phyloP scores from a whole-genome alignment of 2,113 vertebrate genomes.

The Sebastes schlegelii region DNA sequence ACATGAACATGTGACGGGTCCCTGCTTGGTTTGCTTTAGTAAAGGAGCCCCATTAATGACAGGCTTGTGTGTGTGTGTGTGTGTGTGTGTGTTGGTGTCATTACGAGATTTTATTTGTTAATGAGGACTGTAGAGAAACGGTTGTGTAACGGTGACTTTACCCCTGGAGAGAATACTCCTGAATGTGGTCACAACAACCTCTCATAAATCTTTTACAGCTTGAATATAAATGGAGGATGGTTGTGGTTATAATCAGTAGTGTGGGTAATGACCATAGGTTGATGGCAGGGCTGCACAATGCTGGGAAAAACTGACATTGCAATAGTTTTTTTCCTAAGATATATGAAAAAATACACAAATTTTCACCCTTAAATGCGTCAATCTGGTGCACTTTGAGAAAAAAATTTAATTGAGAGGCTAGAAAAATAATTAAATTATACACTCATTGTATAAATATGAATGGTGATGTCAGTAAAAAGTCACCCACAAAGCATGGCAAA shows the following conservation, averaged over 20 bases:
- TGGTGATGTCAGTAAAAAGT: too few relatives aligned
- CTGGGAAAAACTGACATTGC: too few relatives aligned
- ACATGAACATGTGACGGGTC: constrained; percentile 46
- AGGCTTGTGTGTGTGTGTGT: not conserved
- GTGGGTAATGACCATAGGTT: not conserved
- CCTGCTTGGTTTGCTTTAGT: constrained; percentile 30
- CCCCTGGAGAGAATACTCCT: constrained; percentile 1
- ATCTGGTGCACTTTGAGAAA: too few relatives aligned
- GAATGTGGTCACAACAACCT: not conserved
- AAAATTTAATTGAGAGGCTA: too few relatives aligned
- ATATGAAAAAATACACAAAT: too few relatives aligned
- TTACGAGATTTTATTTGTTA: constrained; percentile 56
- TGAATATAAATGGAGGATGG: not conserved
- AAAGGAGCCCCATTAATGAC: constrained; percentile 38
- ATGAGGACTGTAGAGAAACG: constrained; percentile 41
- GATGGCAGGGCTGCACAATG: too few relatives aligned
- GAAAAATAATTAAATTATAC: too few relatives aligned
- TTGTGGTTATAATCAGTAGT: not conserved
- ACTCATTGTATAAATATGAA: too few relatives aligned
- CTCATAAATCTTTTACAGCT: not conserved
- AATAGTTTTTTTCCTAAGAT: too few relatives aligned
- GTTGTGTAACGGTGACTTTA: not conserved
- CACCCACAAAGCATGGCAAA: too few relatives aligned
- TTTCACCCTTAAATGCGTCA: too few relatives aligned
- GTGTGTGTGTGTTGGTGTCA: constrained; percentile 33